Evolutionary conservation across 2,797 vertebrate genomes (phyloP), one percentile per base, ranked within the genome.

Genomic region (Eulemur mongoz): DNA sequence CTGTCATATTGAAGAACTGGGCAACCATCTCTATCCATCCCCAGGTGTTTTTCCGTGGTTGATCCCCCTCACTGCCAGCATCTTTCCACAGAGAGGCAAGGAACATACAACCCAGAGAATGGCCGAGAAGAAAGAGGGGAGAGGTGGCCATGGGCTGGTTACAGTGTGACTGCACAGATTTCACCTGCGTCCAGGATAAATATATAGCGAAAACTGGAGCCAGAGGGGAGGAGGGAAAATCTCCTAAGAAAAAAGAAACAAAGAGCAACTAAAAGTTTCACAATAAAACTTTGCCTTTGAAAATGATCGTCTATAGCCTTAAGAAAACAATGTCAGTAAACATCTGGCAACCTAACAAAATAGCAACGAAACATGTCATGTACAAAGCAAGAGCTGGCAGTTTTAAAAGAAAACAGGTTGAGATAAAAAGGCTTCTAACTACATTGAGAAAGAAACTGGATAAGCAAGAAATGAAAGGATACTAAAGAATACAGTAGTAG

Each of bases 271-370:
- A 78, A 13, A 76, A 67, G 12, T n/a, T 93, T 86, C 67, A 89
- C 30, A 73, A 43, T 72, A 50, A 80, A 65, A 57, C 2, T 27
- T 78, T 65, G 40, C 40, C 63, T 67, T 78, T 93, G 61, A 79
- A 89, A 79, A 91, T 50, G 22, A 82, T 59, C 8, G 0, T 30
- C 65, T 67, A 1, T 38, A 76, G 61, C 12, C 40, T 65, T 70
- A 59, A 38, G 23, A 45, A 50, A 40, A 27, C 57, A 50, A 59
- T 20, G 52, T 93, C 63, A 83, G 27, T 40, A 79, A 79, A 83
- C 45, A 67, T 22, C 38, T 93, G 54, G n/a, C 82, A 95, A 79
- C 30, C 4, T 65, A 91, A 69, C n/a, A 88, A 57, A 91, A 72
- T 32, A 43, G 23, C 59, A 86, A 82, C 20, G 27, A 95, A 70